Evolutionary conservation across 2,113 vertebrate genomes (phyloP).

Genomic region (Cromileptes altivelis): DNA sequence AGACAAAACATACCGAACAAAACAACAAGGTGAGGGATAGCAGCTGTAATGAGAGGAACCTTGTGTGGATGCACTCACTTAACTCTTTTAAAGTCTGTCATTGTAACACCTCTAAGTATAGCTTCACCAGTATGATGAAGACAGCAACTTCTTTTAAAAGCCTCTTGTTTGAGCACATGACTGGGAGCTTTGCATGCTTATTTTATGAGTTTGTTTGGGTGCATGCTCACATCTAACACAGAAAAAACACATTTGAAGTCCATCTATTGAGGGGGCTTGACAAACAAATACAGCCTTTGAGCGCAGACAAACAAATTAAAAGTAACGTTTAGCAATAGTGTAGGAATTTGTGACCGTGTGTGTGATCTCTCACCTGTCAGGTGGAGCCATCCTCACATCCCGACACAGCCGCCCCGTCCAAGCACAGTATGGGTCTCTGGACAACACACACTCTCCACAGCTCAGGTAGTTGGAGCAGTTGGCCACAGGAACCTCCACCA

Average conservation of each 20-base stretch:
- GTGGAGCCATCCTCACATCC: conserved; percentile 78
- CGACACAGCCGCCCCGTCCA: conserved; percentile 88
- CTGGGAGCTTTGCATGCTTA: conserved; percentile 10
- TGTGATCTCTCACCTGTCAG: conserved; percentile 75
- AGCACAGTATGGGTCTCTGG: conserved; percentile 94
- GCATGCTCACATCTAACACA: not conserved
- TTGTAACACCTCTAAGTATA: conserved; percentile 17
- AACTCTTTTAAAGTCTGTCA: conserved; percentile 29
- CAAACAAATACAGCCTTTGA: not conserved
- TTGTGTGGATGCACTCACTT: conserved; percentile 16
- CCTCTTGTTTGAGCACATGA: conserved; percentile 10
- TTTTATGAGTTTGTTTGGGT: conserved; percentile 19
- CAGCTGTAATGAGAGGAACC: conserved; percentile 50
- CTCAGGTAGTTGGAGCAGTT: conserved; percentile 92
- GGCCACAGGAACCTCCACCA: conserved; percentile 91
- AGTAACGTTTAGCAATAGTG: not conserved
- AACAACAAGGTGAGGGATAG: conserved; percentile 38
- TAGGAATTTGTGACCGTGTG: not conserved
- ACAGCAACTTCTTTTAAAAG: conserved; percentile 22
- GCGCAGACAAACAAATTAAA: not conserved
- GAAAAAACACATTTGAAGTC: not conserved
- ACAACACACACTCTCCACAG: conserved; percentile 93
- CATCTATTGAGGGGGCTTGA: not conserved
- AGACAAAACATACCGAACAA: conserved; percentile 43
- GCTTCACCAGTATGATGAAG: conserved; percentile 24